Evolutionary conservation across 37 sponge, comb jelly and placozoan species (phyloP), one percentile per base, ranked within the genome.

Genomic region (Diacarnus erythraeanus): DNA sequence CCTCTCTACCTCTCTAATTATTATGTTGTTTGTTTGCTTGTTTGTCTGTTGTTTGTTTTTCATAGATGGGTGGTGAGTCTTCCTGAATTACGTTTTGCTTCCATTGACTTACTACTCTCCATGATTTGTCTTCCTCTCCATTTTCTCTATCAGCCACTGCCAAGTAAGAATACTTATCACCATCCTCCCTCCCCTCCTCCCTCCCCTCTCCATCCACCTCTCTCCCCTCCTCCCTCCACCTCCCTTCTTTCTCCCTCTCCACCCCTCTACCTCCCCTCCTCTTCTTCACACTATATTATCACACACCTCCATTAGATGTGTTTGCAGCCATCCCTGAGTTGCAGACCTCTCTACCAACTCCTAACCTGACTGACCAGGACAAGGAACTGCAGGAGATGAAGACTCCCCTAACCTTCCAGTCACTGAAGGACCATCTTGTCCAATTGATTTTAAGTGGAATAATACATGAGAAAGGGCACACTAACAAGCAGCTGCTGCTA

Each of bases 91-190:
- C 54, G 95, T 0, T 33, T 40, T 26, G 64, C 90, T 41, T 74
- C 92, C 41, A 86, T 95, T 25, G 58, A 88, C 30, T 59, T 95
- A 0, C 87, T 92, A 30, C 77, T 86, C 39, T 95, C 90, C 37
- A 85, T 95, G 69, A n/a, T 89, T 1, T 68, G 81, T 68, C 81
- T 95, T 23, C 96, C 96, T 23, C 88, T 89, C 0, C 96, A 95
- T 81, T 95, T 92, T 75, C 79, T 89, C 61, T 59, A 94, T 40
- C 61, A 91, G 26, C 78, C 81, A 5, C 36, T 94, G 20, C 75
- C 88, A 69, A 89, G 93, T 91, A 57, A 33, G 76, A 5, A 71
- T 17, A 71, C 41, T 6, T 71, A 6, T 20, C 43, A 38, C 43
- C 41, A 2, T 34, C 30, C 20, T 5, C 51, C 20, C 31, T 9